A percentile compares a stretch with the other conserved stretches of the same genome.
phyloP scores from a whole-genome alignment of 1,140 invertebrate species.

The Rhizoglyphus robini region DNA sequence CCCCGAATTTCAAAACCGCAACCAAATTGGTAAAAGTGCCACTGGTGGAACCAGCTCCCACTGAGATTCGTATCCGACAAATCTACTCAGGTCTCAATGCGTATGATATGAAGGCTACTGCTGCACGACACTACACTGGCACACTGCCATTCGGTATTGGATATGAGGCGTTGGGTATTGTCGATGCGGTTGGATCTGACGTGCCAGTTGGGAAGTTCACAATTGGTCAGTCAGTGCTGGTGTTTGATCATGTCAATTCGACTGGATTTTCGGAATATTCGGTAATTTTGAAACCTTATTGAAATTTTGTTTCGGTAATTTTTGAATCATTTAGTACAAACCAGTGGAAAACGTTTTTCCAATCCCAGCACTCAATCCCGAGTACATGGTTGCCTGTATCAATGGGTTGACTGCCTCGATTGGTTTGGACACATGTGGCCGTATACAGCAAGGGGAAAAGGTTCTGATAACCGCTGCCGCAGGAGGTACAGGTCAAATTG shows the following conservation, averaged over 20 bases:
- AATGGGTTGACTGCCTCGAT: constrained; percentile 34
- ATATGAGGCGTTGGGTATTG: background rate
- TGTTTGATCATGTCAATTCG: no score
- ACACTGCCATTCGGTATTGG: constrained; percentile 21
- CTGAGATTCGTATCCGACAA: constrained; percentile 12
- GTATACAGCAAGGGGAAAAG: constrained; percentile 30
- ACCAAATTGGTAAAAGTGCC: constrained; percentile 20
- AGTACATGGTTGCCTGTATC: background rate
- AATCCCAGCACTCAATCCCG: constrained; percentile 8
- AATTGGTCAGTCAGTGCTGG: background rate
- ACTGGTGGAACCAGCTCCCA: background rate
- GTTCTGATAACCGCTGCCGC: constrained; percentile 35
- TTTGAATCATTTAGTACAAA: constrained; percentile 27
- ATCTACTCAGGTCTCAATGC: constrained; percentile 21
- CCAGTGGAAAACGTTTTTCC: constrained; percentile 29
- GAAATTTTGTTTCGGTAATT: constrained; percentile 31
- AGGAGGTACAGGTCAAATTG: constrained; percentile 31
- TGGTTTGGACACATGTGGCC: constrained; percentile 32
- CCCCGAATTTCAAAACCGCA: no score
- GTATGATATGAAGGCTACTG: constrained; percentile 21
- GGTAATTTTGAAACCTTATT: no score
- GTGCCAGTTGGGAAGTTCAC: background rate
- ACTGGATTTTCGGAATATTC: no score
- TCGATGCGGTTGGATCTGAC: background rate
- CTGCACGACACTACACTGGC: constrained; percentile 21